Conservation (phyloP, 2,888 invertebrate species). For the Athalia circularis region DNA sequence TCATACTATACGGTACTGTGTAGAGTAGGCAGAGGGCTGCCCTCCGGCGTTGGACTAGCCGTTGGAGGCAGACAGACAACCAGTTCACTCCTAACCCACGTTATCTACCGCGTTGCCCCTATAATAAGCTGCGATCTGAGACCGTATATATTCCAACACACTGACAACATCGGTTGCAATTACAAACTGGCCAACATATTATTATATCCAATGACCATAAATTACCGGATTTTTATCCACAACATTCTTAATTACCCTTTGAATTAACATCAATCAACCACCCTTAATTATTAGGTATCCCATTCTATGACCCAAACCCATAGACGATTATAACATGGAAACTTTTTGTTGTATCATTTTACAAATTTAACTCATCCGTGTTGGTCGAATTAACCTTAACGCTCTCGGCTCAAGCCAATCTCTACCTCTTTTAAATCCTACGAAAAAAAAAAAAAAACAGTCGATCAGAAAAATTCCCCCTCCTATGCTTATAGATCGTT, state of each 20-base stretch:
- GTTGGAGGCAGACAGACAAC: conserved; percentile 41
- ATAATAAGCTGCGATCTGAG: conserved; percentile 72
- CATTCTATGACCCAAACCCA: conserved; percentile 15
- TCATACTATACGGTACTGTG: conserved; percentile 52
- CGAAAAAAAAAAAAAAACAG: too few relatives aligned
- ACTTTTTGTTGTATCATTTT: conserved; percentile 23
- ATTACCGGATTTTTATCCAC: conserved; percentile 74
- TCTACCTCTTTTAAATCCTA: too few relatives aligned
- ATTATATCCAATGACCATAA: conserved; percentile 74
- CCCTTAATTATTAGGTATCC: conserved; percentile 51
- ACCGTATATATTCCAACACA: conserved; percentile 67
- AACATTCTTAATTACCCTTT: conserved; percentile 75
- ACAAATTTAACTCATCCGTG: background rate
- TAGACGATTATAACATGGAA: conserved; percentile 29
- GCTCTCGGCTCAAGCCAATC: too few relatives aligned
- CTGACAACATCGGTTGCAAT: conserved; percentile 67
- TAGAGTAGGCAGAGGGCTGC: conserved; percentile 11
- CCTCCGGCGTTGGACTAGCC: conserved; percentile 30
- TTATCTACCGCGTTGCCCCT: conserved; percentile 59
- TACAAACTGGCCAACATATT: conserved; percentile 74
- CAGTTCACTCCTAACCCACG: conserved; percentile 41
- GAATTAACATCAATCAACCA: conserved; percentile 75
- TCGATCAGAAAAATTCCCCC: too few relatives aligned
- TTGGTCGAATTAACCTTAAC: background rate
- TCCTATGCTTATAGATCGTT: too few relatives aligned